Base-by-base conservation (phyloP, 2,888 invertebrate genomes). In the Eupithecia inturbata region DNA sequence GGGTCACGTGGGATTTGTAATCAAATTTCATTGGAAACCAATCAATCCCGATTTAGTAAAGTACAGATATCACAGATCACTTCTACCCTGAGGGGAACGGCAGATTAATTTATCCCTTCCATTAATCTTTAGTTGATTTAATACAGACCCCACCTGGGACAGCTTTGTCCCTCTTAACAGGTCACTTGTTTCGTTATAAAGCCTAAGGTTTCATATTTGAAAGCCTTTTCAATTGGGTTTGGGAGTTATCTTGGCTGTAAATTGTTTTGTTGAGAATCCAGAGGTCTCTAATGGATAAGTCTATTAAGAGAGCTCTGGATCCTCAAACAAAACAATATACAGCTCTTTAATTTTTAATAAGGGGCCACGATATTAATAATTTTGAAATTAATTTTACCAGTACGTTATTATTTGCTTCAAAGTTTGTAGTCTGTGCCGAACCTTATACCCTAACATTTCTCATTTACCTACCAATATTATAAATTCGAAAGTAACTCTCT, bases 101-200 rank as follows among this genome's bases (percentile, higher is more conserved):
- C 19, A 74, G 72, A 76, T 74, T 77, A 75, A 79, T 79, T 73
- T 60, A 64, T 45, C 70, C 69, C 68, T 69, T 72, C 71, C 67
- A 76, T 79, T 79, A 76, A 77, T 76, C 79, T 79, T 74, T 74
- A 67, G 60, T 75, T 74, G 68, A 76, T 73, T 74, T 77, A 73
- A 72, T 73, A 71, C 71, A 60, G 69, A 69, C 12, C 19, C 60
- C 66, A 68, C 70, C 69, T 75, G 70, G 67, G 63, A 36, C 12
- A 71, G 57, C 70, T 73, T 77, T 69, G 66, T 73, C 28, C 39
- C 26, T 60, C 33, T 66, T 60, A 69, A 49, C 71, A 73, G 77
- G 77, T 73, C 75, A 75, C 72, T 75, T 75, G 75, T 72, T 74
- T 76, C 70, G 36, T 66, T 66, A 33, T 22, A 66, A 66, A 66